These are phyloP conservation scores for Chroicocephalus ridibundus DNA, from an alignment of 2,113 vertebrate genomes.

Conservation along the genomic window DNA sequence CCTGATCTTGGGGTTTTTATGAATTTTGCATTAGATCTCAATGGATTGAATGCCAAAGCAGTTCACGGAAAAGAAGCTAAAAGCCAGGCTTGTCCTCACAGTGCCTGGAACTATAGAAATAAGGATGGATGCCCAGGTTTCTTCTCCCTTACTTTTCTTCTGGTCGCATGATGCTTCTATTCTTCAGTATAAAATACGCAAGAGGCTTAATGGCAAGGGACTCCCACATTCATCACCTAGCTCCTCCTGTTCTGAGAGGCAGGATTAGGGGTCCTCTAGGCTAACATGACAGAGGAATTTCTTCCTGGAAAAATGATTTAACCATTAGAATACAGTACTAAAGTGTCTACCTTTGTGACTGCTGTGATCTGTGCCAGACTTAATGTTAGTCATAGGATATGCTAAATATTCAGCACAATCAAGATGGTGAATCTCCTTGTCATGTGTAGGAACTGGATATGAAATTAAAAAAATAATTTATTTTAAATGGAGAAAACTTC, in stretches of 20 bases:
- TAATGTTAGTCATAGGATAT: neutral
- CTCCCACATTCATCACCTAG: neutral
- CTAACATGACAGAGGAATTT: neutral
- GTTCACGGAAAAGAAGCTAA: neutral
- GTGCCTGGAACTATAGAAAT: neutral
- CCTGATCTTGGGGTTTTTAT: neutral
- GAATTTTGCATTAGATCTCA: neutral
- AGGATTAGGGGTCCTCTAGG: neutral
- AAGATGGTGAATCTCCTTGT: neutral
- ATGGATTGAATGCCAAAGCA: neutral
- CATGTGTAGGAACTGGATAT: neutral
- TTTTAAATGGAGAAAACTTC: neutral
- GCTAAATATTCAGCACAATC: neutral
- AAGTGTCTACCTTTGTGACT: neutral
- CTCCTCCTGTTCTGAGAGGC: neutral
- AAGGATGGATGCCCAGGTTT: neutral
- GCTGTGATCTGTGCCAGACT: neutral
- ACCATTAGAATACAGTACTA: neutral
- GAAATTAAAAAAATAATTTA: neutral
- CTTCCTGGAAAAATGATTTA: neutral
- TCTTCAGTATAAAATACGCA: neutral
- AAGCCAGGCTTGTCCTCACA: neutral
- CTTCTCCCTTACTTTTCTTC: neutral
- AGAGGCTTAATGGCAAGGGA: neutral
- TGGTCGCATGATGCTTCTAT: neutral